A percentile compares a stretch with the other conserved stretches of the same genome.
Conservation (phyloP, 2,113 vertebrate species). For the Thermophis baileyi region DNA sequence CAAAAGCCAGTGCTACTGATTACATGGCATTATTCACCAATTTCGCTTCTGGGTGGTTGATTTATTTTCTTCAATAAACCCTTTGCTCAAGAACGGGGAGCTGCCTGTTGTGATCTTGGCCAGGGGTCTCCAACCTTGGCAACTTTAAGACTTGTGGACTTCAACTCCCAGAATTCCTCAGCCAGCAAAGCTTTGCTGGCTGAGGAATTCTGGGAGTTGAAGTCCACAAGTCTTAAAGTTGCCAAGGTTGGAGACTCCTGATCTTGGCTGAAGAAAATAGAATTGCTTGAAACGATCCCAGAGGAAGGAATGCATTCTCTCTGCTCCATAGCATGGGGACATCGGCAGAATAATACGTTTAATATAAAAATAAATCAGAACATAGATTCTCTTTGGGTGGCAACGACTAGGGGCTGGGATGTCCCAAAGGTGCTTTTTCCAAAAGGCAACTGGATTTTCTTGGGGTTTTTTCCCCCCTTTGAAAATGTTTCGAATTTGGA, state of each 20-base stretch:
- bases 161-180: too few relatives aligned
- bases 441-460: background rate
- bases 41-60: background rate
- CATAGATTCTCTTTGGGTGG: background rate
- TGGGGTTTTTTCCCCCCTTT: background rate
- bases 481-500: background rate
- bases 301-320: background rate
- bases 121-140: too few relatives aligned
- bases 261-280: background rate
- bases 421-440: background rate
- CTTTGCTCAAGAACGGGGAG: background rate
- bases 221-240: too few relatives aligned
- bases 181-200: too few relatives aligned
- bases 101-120: background rate
- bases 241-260: too few relatives aligned
- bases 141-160: too few relatives aligned
- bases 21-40: background rate
- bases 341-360: background rate
- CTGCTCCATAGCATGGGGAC: background rate
- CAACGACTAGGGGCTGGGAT: background rate
- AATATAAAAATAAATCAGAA: background rate
- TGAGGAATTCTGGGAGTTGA: too few relatives aligned
- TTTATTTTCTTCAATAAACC: background rate
- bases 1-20: background rate
- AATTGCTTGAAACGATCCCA: too few relatives aligned